These are phyloP conservation scores for Drosophila ambigua DNA, from an alignment of 1,140 invertebrate species.

Conservation along the genomic window DNA sequence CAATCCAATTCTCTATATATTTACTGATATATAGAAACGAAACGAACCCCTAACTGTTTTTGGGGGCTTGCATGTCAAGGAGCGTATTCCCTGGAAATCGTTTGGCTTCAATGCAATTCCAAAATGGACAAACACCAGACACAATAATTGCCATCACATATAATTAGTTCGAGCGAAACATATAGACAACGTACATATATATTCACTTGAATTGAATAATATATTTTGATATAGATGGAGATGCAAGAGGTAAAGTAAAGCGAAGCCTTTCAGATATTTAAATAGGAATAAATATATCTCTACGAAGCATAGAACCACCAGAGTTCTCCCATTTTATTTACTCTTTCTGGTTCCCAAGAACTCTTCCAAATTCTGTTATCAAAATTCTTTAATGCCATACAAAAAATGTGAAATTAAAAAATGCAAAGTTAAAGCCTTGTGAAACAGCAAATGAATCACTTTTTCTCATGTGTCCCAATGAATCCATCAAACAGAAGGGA, in stretches of 20 bases:
- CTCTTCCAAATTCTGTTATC: no score
- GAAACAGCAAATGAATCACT: neutral
- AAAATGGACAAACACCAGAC: slow-evolving; percentile 37
- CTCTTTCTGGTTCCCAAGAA: neutral
- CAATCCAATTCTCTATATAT: slow-evolving; percentile 2
- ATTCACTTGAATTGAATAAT: no score
- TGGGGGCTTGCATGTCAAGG: slow-evolving; percentile 38
- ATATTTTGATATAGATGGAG: neutral
- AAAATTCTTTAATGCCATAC: no score
- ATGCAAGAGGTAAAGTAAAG: slow-evolving; percentile 5
- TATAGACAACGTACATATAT: neutral
- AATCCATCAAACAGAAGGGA: slow-evolving; percentile 56
- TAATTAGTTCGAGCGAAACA: slow-evolving; percentile 22
- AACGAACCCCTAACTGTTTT: slow-evolving; percentile 54
- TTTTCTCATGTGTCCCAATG: slow-evolving; percentile 16
- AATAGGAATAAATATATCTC: neutral
- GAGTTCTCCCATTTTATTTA: neutral
- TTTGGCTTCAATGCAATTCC: slow-evolving; percentile 31
- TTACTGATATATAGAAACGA: slow-evolving; percentile 3
- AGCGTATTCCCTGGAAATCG: slow-evolving; percentile 15
- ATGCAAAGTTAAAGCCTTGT: no score
- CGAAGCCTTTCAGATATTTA: neutral
- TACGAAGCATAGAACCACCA: no score
- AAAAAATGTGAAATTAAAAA: no score
- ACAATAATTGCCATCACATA: slow-evolving; percentile 38